These are phyloP conservation scores for Cryptosula pallasiana DNA, from an alignment of 2,888 invertebrate species.

Conservation along the genomic window DNA sequence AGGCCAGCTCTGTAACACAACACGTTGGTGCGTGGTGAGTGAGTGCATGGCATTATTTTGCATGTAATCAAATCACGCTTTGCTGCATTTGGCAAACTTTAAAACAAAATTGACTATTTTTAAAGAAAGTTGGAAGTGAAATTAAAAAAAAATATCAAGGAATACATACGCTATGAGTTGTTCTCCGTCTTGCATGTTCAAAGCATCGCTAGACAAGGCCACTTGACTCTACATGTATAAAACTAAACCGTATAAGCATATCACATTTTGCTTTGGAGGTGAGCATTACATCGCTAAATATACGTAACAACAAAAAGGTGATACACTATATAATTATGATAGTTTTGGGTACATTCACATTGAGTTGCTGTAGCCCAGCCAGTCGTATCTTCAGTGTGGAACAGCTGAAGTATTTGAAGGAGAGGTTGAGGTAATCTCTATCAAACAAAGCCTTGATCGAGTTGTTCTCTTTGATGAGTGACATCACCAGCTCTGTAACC, in stretches of 20 bases:
- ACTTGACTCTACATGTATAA: slow-evolving; percentile 62
- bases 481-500: slow-evolving; percentile 96
- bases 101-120: too few species aligned
- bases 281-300: neutral
- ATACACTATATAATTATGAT: too few species aligned
- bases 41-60: too few species aligned
- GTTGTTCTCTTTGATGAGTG: slow-evolving; percentile 80
- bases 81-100: too few species aligned
- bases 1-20: slow-evolving; percentile 53
- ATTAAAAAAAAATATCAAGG: too few species aligned
- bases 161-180: slow-evolving; percentile 50
- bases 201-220: slow-evolving; percentile 81
- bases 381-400: slow-evolving; percentile 88
- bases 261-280: too few species aligned
- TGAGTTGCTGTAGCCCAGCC: slow-evolving; percentile 89
- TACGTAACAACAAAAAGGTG: neutral
- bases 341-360: slow-evolving; percentile 62
- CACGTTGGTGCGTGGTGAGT: neutral
- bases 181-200: slow-evolving; percentile 66
- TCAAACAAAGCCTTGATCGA: slow-evolving; percentile 62
- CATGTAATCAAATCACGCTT: too few species aligned
- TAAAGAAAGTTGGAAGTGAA: too few species aligned
- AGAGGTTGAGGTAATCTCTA: slow-evolving; percentile 78
- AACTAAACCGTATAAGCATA: too few species aligned
- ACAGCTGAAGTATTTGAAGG: slow-evolving; percentile 94